Conservation (phyloP, 2,888 invertebrate species). For the Cordylochernes scorpioides region DNA sequence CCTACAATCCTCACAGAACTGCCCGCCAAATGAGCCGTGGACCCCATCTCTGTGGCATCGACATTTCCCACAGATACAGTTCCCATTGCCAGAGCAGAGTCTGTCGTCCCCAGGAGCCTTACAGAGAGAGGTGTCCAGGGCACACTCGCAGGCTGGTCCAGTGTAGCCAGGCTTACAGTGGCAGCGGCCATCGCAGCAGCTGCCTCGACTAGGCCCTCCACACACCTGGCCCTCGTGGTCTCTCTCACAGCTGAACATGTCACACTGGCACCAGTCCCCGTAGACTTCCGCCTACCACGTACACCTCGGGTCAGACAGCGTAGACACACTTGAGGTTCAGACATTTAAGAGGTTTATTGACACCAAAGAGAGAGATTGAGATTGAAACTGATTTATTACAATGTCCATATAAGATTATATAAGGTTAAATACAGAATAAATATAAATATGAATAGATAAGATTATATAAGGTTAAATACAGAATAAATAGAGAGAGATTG, state of each 20-base stretch:
- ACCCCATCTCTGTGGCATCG: slow-evolving; percentile 8
- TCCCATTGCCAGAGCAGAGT: slow-evolving; percentile 10
- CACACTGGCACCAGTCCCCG: slow-evolving; percentile 63
- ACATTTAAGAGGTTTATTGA: no score
- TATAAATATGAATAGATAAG: no score
- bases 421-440: no score
- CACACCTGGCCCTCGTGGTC: slow-evolving; percentile 27
- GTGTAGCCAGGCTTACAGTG: slow-evolving; percentile 40
- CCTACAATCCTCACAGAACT: slow-evolving; percentile 74
- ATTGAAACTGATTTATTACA: no score
- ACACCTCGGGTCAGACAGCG: no score
- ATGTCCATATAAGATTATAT: no score
- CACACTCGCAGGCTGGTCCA: slow-evolving; percentile 58
- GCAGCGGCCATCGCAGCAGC: slow-evolving; percentile 37
- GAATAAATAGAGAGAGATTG: no score
- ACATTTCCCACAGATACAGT: slow-evolving; percentile 11
- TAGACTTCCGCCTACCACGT: slow-evolving; percentile 15
- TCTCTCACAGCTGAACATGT: slow-evolving; percentile 77
- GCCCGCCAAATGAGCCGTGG: slow-evolving; percentile 37
- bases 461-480: no score
- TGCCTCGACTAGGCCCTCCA: slow-evolving; percentile 32
- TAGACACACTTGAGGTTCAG: no score
- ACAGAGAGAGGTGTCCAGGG: slow-evolving; percentile 43
- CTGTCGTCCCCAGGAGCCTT: slow-evolving; percentile 28
- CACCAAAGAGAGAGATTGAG: no score